Evolutionary conservation across 2,113 vertebrate genomes (phyloP).

Genomic region (Pleuronectes platessa): DNA sequence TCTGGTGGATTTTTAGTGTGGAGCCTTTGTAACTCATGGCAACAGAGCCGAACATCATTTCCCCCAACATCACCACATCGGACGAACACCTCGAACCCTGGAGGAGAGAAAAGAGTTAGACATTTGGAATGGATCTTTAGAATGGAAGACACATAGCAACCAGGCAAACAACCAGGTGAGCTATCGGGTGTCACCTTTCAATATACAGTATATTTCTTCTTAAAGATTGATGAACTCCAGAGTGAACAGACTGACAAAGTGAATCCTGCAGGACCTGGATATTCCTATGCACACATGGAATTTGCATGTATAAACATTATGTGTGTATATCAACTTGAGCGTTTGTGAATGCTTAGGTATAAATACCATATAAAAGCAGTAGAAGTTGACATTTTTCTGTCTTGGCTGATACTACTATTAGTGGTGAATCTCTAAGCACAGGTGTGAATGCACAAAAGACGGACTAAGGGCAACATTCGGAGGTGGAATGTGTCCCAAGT

Average conservation of each 20-base stretch:
- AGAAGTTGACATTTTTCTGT: not conserved
- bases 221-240: not conserved
- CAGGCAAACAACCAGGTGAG: no score
- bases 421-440: not conserved
- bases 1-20: slow-evolving; percentile 97
- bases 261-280: no score
- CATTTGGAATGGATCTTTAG: not conserved
- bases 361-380: not conserved
- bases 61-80: slow-evolving; percentile 97
- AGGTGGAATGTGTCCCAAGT: no score
- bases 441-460: not conserved
- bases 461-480: no score
- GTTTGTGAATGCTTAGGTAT: not conserved
- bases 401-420: no score
- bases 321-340: not conserved
- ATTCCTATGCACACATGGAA: not conserved
- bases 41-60: slow-evolving; percentile 99
- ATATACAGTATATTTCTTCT: not conserved
- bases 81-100: slow-evolving; percentile 92
- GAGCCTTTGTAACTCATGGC: slow-evolving; percentile 99
- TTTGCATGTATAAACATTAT: not conserved
- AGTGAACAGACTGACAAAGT: not conserved
- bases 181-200: no score
- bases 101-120: not conserved
- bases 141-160: no score